A percentile compares a stretch with the other conserved stretches of the same genome.
Evolutionary conservation across 2,888 invertebrate species (phyloP).

Genomic region (Chorisops tibialis): DNA sequence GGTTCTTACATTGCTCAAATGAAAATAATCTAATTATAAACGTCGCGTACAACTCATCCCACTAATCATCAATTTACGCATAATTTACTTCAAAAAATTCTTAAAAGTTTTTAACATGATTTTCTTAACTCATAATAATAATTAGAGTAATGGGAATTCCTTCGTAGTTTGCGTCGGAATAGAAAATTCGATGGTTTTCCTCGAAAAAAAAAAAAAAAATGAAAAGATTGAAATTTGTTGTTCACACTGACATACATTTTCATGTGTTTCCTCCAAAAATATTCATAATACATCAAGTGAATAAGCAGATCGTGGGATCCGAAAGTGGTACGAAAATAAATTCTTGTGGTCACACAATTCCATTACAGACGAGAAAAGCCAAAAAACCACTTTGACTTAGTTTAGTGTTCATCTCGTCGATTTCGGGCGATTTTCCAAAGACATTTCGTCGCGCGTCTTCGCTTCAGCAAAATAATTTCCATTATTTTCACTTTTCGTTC

Average conservation of each 20-base stretch:
- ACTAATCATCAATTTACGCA: too few species aligned
- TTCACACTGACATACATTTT: constrained; percentile 23
- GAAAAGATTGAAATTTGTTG: too few species aligned
- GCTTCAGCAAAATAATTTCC: too few species aligned
- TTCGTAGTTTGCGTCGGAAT: neutral
- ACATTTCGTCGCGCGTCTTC: too few species aligned
- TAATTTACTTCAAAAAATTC: too few species aligned
- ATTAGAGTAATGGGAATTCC: neutral
- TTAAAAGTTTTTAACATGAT: neutral
- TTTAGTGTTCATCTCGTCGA: constrained; percentile 4
- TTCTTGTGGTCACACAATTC: constrained; percentile 22
- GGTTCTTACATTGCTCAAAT: too few species aligned
- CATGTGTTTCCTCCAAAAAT: constrained; percentile 23
- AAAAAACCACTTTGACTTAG: constrained; percentile 14
- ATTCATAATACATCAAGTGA: constrained; percentile 18
- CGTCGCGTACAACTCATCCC: too few species aligned
- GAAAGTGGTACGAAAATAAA: constrained; percentile 20
- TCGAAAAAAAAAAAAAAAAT: too few species aligned
- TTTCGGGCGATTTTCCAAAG: too few species aligned
- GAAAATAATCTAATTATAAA: too few species aligned
- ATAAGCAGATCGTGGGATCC: constrained; percentile 17
- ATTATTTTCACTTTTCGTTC: too few species aligned
- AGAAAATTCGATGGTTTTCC: too few species aligned
- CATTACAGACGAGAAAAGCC: constrained; percentile 7
- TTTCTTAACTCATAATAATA: neutral